phyloP scores from a whole-genome alignment of 2,888 invertebrate genomes.

The Bibio marci region DNA sequence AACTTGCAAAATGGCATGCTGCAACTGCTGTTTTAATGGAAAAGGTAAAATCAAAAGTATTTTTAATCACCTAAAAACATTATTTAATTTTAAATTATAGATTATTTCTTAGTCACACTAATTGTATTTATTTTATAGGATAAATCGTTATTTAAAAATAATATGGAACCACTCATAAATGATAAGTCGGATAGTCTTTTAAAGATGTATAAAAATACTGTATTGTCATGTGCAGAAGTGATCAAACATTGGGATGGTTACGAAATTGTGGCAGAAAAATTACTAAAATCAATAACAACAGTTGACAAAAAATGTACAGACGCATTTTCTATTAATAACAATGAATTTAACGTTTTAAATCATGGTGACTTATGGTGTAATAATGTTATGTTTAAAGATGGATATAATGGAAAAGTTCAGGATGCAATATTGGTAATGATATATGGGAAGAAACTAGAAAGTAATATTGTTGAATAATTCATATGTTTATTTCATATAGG shows the following conservation, averaged over 20 bases:
- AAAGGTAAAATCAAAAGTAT: neutral
- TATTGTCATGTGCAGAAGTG: neutral
- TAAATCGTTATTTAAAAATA: neutral
- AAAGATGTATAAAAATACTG: neutral
- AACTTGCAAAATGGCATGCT: conserved; percentile 1
- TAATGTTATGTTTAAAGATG: conserved; percentile 4
- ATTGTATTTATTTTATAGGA: neutral
- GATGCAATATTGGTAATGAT: neutral
- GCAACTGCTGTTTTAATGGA: neutral
- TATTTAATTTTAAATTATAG: neutral
- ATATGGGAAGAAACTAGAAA: no score
- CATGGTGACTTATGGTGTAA: conserved; percentile 6
- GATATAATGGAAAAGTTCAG: neutral
- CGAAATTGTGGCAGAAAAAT: neutral
- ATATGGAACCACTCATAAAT: conserved; percentile 3
- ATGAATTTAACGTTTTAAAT: conserved; percentile 4
- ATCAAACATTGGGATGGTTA: neutral
- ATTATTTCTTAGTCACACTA: neutral
- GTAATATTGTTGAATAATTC: no score
- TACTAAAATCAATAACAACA: neutral
- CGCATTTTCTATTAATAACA: neutral
- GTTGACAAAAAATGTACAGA: neutral
- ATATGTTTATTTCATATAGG: no score
- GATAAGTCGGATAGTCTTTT: conserved; percentile 3
- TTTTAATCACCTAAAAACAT: neutral